Base-by-base conservation (phyloP, 2,888 invertebrate species). In the Mongoloraphidia duomilia region DNA sequence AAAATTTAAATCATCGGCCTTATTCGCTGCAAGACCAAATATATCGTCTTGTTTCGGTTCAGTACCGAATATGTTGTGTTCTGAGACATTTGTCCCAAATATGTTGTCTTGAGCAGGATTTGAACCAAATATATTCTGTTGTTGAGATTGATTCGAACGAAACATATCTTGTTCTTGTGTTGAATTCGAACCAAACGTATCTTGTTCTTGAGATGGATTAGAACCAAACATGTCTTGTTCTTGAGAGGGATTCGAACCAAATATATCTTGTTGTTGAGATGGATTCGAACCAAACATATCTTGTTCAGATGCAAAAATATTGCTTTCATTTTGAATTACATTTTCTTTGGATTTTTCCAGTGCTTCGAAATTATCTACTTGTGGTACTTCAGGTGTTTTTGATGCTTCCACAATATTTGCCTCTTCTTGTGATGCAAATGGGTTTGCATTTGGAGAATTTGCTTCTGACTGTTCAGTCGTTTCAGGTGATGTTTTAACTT, bases 51-150 rank as follows among this genome's bases (percentile, higher is more conserved):
- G 14, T 46, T 38, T 46, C 6, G 37, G 14, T 13, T 37, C 26
- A 9, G 52, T 14, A 37, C 47, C 46, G 43, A 14, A 35, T 46
- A 52, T 36, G 41, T 47, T 40, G 8, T 50, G 47, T 38, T 48
- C 42, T 11, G 42, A 26, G 9, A 46, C 26, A 14, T 53, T 49
- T 37, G 42, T 26, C 41, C 44, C 49, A 45, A 52, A 49, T 14
- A 44, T 34, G 9, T 51, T 47, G 41, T 46, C 48, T 39, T 44
- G 48, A 47, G 40, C 34, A 50, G 49, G 14, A 44, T 46, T 41
- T 48, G 55, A 50, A 47, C 57, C 53, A 54, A 61, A 56, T 52
- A 60, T 55, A 51, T 62, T 55, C 52, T 54, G 56, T 49, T 52
- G 48, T 47, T 45, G 40, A 26, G 33, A 53, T 26, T 54, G 52